Evolutionary conservation across 92 coral and sea anemone species (phyloP).

Genomic region (Bergia sp.): DNA sequence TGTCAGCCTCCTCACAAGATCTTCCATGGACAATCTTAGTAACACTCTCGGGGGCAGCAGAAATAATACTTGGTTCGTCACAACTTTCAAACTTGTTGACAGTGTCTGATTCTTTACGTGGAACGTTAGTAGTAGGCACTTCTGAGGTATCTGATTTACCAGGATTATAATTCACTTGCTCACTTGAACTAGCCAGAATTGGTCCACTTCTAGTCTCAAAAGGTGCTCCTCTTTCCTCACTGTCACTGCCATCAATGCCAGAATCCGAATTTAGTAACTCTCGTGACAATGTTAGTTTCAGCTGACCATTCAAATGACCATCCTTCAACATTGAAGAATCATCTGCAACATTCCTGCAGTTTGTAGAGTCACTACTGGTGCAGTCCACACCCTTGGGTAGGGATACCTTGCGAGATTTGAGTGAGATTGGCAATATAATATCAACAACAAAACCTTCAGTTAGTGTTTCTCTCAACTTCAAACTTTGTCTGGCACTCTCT

Average conservation of each 20-base stretch:
- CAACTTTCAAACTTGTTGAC: neutral
- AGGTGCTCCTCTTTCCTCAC: neutral
- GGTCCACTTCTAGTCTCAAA: neutral
- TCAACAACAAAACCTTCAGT: neutral
- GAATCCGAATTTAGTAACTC: neutral
- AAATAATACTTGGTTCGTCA: neutral
- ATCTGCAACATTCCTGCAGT: neutral
- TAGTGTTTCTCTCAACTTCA: neutral
- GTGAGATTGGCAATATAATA: neutral
- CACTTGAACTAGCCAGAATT: neutral
- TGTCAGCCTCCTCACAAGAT: neutral
- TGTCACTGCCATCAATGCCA: neutral
- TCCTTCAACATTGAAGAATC: neutral
- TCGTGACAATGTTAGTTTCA: neutral
- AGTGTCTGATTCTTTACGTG: neutral
- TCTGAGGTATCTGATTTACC: neutral
- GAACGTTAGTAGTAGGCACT: neutral
- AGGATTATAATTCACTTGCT: neutral
- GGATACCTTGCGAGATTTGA: neutral
- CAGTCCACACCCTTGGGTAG: neutral
- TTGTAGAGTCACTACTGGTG: neutral
- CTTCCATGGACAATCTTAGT: neutral
- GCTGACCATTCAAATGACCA: neutral
- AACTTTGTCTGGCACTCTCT: constrained; percentile 2
- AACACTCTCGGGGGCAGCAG: neutral